phyloP scores from a whole-genome alignment of 2,113 vertebrate genomes.

The Clinocottus analis region DNA sequence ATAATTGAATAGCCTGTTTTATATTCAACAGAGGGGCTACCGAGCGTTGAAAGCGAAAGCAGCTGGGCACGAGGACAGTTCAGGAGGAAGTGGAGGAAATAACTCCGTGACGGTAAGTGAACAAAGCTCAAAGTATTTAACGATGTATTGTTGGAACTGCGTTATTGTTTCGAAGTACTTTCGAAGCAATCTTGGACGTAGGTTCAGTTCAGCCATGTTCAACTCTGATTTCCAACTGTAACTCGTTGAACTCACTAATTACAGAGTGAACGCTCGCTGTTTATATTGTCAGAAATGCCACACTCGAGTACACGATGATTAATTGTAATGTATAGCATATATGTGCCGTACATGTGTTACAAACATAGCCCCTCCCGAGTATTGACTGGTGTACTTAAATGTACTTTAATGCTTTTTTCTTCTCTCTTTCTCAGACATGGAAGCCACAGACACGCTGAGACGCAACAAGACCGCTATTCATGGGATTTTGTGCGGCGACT shows the following conservation, averaged over 20 bases:
- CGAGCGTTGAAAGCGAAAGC: slow-evolving; percentile 1
- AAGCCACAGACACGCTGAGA: slow-evolving; percentile 33
- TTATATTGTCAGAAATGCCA: not conserved
- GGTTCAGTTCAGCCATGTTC: too few species aligned
- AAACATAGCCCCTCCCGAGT: too few species aligned
- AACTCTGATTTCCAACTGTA: not conserved
- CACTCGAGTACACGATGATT: not conserved
- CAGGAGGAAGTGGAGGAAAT: not conserved
- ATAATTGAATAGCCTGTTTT: not conserved
- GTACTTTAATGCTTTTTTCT: not conserved
- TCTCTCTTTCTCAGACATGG: slow-evolving; percentile 55
- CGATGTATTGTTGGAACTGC: not conserved
- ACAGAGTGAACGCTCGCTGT: not conserved
- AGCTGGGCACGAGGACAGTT: not conserved
- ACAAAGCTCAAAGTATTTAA: not conserved
- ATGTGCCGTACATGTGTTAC: not conserved
- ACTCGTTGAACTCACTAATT: too few species aligned
- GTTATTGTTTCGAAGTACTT: not conserved
- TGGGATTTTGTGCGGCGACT: slow-evolving; percentile 31
- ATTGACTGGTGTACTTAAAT: not conserved
- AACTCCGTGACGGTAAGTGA: not conserved
- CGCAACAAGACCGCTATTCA: slow-evolving; percentile 55
- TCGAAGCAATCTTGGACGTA: too few species aligned
- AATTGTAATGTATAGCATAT: not conserved
- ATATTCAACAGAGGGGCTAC: not conserved